A percentile compares a stretch with the other conserved stretches of the same genome.
phyloP scores from a whole-genome alignment of 2,113 vertebrate genomes.

The Isichthys henryi region DNA sequence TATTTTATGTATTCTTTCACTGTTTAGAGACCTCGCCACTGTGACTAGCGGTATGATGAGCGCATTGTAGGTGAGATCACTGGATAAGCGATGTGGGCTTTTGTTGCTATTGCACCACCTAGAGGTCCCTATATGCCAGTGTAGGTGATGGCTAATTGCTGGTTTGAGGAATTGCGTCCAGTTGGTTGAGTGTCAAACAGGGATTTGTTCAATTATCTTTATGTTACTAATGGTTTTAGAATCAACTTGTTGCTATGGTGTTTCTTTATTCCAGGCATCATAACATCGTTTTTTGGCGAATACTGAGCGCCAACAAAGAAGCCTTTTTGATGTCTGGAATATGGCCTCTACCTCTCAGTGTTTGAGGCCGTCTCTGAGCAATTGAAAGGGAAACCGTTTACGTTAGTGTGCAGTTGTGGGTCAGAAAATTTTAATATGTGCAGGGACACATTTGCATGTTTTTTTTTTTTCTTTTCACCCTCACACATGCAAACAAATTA shows the following conservation, averaged over 20 bases:
- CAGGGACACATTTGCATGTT: not conserved
- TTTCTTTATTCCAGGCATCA: not conserved
- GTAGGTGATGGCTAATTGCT: not conserved
- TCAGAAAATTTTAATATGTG: not conserved
- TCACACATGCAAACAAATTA: not conserved
- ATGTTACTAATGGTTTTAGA: not conserved
- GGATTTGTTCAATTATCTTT: not conserved
- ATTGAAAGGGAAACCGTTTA: not conserved
- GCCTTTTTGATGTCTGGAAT: not conserved
- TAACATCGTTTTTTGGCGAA: not conserved
- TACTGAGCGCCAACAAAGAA: not conserved
- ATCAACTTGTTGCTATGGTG: not conserved
- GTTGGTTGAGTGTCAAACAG: conserved; percentile 5
- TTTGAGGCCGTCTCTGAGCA: not conserved
- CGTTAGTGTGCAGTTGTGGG: not conserved
- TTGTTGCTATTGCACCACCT: conserved; percentile 23
- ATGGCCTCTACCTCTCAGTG: not conserved
- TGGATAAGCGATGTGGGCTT: conserved; percentile 13
- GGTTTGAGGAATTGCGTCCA: not conserved
- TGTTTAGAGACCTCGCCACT: conserved; percentile 17
- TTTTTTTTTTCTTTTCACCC: not conserved
- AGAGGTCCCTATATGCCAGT: not conserved
- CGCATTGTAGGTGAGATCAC: not conserved
- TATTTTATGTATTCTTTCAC: conserved; percentile 20
- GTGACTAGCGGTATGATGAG: not conserved